Evolutionary conservation across 1,140 invertebrate genomes (phyloP).

Genomic region (Anadara kagoshimensis): DNA sequence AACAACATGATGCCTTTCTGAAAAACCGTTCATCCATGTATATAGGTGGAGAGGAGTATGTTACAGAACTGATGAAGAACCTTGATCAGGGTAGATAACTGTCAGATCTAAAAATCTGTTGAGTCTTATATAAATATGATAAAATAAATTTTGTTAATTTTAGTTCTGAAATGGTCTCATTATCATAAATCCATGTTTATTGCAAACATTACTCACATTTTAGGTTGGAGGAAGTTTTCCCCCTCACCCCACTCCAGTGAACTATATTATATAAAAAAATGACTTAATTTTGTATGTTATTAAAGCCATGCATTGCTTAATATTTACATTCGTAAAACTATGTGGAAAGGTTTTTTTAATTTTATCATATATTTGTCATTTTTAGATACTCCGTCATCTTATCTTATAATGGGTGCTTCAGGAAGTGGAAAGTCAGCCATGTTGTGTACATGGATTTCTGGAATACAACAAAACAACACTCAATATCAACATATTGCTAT

Average conservation of each 20-base stretch:
- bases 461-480: slow-evolving; percentile 17
- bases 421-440: slow-evolving; percentile 61
- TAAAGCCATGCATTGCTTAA: no score
- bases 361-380: not conserved
- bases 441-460: slow-evolving; percentile 48
- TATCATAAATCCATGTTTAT: no score
- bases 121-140: no score
- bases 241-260: no score
- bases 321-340: not conserved
- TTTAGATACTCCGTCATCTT: slow-evolving; percentile 20
- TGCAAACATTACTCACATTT: no score
- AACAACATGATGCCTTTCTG: slow-evolving; percentile 57
- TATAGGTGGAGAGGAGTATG: slow-evolving; percentile 37
- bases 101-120: no score
- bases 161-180: no score
- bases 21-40: slow-evolving; percentile 45
- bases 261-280: no score
- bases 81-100: slow-evolving; percentile 26
- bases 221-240: no score
- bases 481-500: slow-evolving; percentile 23
- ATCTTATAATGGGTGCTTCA: slow-evolving; percentile 54
- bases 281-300: no score
- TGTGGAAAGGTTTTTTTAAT: no score
- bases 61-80: slow-evolving; percentile 27
- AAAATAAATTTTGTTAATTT: no score